Conservation (phyloP, 2,888 invertebrate species). For the Dimorphilus gyrociliatus region DNA sequence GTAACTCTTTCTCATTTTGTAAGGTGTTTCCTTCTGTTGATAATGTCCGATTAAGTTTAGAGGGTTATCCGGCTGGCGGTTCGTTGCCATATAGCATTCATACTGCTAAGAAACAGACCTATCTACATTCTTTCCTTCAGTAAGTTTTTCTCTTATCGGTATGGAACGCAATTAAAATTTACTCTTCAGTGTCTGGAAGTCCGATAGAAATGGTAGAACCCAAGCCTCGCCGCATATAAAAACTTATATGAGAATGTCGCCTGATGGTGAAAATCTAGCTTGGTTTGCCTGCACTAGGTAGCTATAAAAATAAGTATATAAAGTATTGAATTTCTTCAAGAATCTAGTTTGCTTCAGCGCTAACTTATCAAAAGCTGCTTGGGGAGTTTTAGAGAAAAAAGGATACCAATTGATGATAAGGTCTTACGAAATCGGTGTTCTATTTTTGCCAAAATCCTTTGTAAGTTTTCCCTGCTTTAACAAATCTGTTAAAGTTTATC, state of each 20-base stretch:
- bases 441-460: slow-evolving; percentile 66
- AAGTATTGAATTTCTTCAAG: no score
- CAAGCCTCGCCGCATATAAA: slow-evolving; percentile 90
- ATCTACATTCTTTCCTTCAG: slow-evolving; percentile 61
- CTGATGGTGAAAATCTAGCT: slow-evolving; percentile 49
- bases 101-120: slow-evolving; percentile 62
- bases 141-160: slow-evolving; percentile 38
- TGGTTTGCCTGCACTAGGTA: slow-evolving; percentile 64
- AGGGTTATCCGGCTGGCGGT: slow-evolving; percentile 65
- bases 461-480: slow-evolving; percentile 51
- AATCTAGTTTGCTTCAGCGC: no score
- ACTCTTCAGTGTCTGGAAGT: slow-evolving; percentile 62
- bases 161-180: slow-evolving; percentile 1
- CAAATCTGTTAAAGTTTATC: no score
- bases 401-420: slow-evolving; percentile 49
- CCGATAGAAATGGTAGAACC: slow-evolving; percentile 51
- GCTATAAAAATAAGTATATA: not conserved
- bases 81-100: slow-evolving; percentile 69
- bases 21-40: slow-evolving; percentile 58
- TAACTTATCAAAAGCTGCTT: slow-evolving; percentile 90
- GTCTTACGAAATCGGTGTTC: slow-evolving; percentile 77
- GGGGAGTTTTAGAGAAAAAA: slow-evolving; percentile 57
- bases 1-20: not conserved
- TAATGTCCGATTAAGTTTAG: slow-evolving; percentile 70
- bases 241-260: slow-evolving; percentile 58